Conservation (phyloP, 2,888 invertebrate species). For the Drosophila nr. perissopoda region DNA sequence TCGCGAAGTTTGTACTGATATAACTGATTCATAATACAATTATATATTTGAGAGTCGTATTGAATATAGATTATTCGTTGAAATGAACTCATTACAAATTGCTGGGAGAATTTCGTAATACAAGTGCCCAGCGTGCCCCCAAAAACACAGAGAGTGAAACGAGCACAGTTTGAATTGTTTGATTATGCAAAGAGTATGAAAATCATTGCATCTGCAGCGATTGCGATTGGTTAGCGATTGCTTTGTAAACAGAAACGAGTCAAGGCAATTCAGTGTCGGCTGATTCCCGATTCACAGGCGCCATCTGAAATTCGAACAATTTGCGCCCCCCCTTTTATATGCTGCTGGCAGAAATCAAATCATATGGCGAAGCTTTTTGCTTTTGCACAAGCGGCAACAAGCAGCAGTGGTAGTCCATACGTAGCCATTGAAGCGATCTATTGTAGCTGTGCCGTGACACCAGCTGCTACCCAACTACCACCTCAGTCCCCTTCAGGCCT, state of each 20-base stretch:
- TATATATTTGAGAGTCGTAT: neutral
- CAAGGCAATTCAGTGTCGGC: slow-evolving; percentile 21
- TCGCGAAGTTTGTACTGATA: neutral
- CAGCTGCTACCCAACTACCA: slow-evolving; percentile 29
- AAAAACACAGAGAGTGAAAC: neutral
- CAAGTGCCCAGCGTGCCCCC: neutral
- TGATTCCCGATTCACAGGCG: slow-evolving; percentile 12
- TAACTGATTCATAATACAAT: neutral
- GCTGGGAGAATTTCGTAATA: slow-evolving; percentile 24
- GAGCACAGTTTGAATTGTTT: slow-evolving; percentile 36
- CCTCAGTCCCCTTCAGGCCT: neutral
- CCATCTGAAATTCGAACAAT: slow-evolving; percentile 25
- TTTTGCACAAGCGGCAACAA: slow-evolving; percentile 12
- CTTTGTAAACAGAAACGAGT: slow-evolving; percentile 24
- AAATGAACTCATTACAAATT: neutral
- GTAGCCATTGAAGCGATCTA: slow-evolving; percentile 54
- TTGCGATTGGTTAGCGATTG: slow-evolving; percentile 25
- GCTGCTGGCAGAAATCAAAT: slow-evolving; percentile 20
- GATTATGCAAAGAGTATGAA: slow-evolving; percentile 42
- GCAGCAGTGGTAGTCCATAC: slow-evolving; percentile 15
- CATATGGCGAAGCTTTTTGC: slow-evolving; percentile 28
- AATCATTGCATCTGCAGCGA: slow-evolving; percentile 26
- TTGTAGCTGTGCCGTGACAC: slow-evolving; percentile 43
- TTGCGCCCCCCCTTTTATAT: neutral
- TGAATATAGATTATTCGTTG: neutral